Base-by-base conservation (phyloP, 1,140 invertebrate species). In the Lasaia peninsularis region DNA sequence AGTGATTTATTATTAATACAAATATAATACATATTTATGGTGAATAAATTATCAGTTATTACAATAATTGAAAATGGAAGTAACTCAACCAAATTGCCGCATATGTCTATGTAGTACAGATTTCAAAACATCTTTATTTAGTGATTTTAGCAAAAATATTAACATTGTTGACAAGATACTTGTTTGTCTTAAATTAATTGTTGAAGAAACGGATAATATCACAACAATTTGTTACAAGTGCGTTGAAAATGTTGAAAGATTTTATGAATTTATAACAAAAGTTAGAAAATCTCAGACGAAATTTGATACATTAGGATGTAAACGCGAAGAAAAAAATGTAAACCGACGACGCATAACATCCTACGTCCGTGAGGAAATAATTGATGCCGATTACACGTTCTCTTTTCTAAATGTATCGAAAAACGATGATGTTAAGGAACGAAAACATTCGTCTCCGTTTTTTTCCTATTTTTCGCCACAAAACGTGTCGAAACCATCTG, bases 401-500 rank as follows among this genome's bases (percentile, higher is more conserved):
- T 80, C 82, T 5, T 82, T 82, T 59, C 66, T 84, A 14, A 75
- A 82, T 53, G 52, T 71, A 55, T 62, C 61, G 11, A 66, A 75
- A 21, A 71, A 78, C 52, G 73, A 77, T 32, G 75, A 81, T 24
- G 70, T 76, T 53, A 69, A 75, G 53, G 75, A 78, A 49, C 12
- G 56, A 5, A 75, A 77, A 48, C 51, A 60, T 20, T 85, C 83
- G 33, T 84, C 78, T 67, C 73, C 78, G 24, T 77, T 82, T 31
- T 86, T 88, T 61, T 86, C 85, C 1, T 85, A 80, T 57, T 78
- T 84, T 50, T 78, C 85, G 0, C 71, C 80, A n/a, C 75, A 72
- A 16, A 73, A 75, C 48, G 48, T 67, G 7, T 5, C 63, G 7
- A 78, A 79, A 20, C 56, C 73, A 54, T 55, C 67, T 9, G 57